phyloP scores from a whole-genome alignment of 2,888 invertebrate genomes.

The Helicoverpa assulta region DNA sequence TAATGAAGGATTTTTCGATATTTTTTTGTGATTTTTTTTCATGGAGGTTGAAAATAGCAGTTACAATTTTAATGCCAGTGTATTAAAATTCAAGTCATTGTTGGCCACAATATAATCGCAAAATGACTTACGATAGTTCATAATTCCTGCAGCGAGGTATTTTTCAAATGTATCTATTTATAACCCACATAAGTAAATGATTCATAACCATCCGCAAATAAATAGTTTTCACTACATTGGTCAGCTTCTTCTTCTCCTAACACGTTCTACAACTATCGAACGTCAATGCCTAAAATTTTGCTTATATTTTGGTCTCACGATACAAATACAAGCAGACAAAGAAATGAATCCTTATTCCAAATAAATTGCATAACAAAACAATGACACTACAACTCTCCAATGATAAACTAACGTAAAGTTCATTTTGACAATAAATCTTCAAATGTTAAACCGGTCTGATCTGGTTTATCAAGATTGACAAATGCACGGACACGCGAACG shows the following conservation, averaged over 20 bases:
- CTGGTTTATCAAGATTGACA: slow-evolving; percentile 61
- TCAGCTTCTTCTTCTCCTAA: too few relatives aligned
- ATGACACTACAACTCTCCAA: slow-evolving; percentile 27
- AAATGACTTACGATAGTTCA: too few relatives aligned
- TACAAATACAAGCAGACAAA: not conserved
- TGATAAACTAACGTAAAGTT: slow-evolving; percentile 53
- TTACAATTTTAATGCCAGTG: too few relatives aligned
- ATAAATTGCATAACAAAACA: slow-evolving; percentile 27
- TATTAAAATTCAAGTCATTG: too few relatives aligned
- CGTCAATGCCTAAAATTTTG: too few relatives aligned
- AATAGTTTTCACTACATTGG: too few relatives aligned
- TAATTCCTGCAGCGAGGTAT: too few relatives aligned
- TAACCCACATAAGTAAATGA: too few relatives aligned
- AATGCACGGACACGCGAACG: slow-evolving; percentile 69
- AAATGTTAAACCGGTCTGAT: slow-evolving; percentile 63
- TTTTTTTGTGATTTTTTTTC: not conserved
- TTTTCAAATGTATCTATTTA: too few relatives aligned
- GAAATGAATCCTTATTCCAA: not conserved
- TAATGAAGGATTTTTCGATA: not conserved
- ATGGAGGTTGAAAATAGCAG: not conserved
- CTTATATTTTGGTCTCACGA: not conserved
- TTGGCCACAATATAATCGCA: too few relatives aligned
- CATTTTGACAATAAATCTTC: slow-evolving; percentile 59
- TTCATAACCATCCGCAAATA: too few relatives aligned
- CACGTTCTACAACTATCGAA: too few relatives aligned